Conservation (phyloP, 1,140 invertebrate genomes). For the Myzus persicae region DNA sequence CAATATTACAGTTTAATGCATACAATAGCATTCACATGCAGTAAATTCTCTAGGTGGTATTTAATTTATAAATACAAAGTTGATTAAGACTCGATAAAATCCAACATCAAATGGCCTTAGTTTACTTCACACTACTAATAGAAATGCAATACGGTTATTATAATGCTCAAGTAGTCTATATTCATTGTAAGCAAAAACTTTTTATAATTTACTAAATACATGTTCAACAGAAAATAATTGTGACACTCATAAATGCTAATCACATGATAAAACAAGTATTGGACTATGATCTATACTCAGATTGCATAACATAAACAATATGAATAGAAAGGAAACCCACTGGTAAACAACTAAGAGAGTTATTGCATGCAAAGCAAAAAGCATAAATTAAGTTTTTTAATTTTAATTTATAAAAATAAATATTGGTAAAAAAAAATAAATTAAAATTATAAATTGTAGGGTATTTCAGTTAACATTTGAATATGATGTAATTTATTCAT, state of each 20-base stretch:
- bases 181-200: conserved; percentile 20
- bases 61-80: conserved; percentile 21
- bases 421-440: background rate
- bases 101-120: background rate
- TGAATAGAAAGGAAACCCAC: conserved; percentile 37
- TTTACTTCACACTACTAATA: conserved; percentile 31
- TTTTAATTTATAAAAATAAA: background rate
- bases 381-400: background rate
- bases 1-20: background rate
- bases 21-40: conserved; percentile 32
- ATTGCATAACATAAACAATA: conserved; percentile 29
- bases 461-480: background rate
- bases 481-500: background rate
- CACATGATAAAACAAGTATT: background rate
- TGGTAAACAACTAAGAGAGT: conserved; percentile 40
- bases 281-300: conserved; percentile 7
- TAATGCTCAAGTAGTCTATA: conserved; percentile 31
- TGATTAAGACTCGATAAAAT: conserved; percentile 7
- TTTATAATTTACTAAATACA: conserved; percentile 40
- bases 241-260: conserved; percentile 24
- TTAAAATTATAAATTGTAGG: background rate
- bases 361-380: conserved; percentile 44
- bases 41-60: background rate
- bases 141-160: conserved; percentile 19
- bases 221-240: background rate